A percentile compares a stretch with the other conserved stretches of the same genome.
These are phyloP conservation scores for Tiliacea aurago DNA, from an alignment of 2,888 invertebrate species.

Conservation along the genomic window DNA sequence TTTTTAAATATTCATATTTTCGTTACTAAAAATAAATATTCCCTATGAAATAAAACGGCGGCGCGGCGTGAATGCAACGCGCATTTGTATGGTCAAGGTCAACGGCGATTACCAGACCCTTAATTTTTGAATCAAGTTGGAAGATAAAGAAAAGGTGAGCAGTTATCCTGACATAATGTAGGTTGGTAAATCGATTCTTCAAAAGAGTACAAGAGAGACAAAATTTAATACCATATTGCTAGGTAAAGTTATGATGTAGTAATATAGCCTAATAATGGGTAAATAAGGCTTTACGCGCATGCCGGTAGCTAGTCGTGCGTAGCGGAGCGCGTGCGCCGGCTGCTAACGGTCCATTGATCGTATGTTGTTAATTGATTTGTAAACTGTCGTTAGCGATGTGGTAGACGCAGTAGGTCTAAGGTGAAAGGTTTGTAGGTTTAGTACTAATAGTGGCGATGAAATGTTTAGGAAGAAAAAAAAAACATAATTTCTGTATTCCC, in stretches of 20 bases:
- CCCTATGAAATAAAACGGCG: no score
- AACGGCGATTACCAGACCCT: no score
- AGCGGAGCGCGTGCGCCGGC: slow-evolving; percentile 65
- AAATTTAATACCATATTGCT: background rate
- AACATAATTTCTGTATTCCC: no score
- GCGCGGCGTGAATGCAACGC: no score
- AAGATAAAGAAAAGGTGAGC: background rate
- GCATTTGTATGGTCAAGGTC: no score
- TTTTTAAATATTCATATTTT: no score
- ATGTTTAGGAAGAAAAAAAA: background rate
- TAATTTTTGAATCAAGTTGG: no score
- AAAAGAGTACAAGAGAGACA: background rate
- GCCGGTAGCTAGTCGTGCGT: slow-evolving; percentile 78
- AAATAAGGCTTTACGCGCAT: slow-evolving; percentile 67
- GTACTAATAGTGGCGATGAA: background rate
- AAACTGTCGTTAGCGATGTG: slow-evolving; percentile 45
- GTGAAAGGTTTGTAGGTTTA: background rate
- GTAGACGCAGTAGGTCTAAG: background rate
- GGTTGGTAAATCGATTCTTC: background rate
- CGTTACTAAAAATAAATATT: no score
- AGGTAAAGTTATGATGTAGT: background rate
- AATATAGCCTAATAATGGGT: slow-evolving; percentile 17
- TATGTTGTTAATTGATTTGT: slow-evolving; percentile 63
- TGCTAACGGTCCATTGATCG: slow-evolving; percentile 56
- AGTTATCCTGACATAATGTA: background rate